Conservation (phyloP, 1,140 invertebrate species). For the Sweltsa coloradensis region DNA sequence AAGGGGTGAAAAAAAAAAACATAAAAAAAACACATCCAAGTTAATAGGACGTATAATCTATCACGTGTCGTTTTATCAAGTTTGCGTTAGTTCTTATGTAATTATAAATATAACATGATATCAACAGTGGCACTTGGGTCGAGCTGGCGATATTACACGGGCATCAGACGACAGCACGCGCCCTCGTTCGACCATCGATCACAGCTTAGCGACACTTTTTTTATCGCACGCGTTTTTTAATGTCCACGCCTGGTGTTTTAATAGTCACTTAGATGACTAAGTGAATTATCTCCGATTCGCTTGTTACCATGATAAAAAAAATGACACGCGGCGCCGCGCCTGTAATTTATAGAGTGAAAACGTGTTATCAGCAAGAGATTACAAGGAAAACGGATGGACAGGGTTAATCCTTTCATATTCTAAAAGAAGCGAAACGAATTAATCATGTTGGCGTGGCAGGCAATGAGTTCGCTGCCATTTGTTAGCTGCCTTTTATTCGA, state of each 20-base stretch:
- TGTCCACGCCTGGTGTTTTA: conserved; percentile 6
- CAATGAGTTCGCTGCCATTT: background rate
- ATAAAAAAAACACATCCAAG: too few relatives aligned
- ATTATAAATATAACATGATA: too few relatives aligned
- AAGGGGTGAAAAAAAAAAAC: too few relatives aligned
- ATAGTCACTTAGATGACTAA: conserved; percentile 11
- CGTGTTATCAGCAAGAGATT: too few relatives aligned
- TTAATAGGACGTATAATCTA: too few relatives aligned
- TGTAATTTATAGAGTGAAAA: too few relatives aligned
- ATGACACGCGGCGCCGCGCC: too few relatives aligned
- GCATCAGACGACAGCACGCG: background rate
- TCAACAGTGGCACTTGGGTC: too few relatives aligned
- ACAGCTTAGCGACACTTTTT: background rate
- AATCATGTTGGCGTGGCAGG: background rate
- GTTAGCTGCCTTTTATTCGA: too few relatives aligned
- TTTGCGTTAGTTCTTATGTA: too few relatives aligned
- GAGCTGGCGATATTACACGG: background rate
- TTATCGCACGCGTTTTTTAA: conserved; percentile 3
- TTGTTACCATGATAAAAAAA: conserved; percentile 2
- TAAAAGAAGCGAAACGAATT: conserved; percentile 4
- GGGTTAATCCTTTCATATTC: conserved; percentile 6
- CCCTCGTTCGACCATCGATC: background rate
- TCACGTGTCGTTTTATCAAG: too few relatives aligned
- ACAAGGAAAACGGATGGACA: too few relatives aligned
- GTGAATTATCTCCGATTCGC: conserved; percentile 7